Base-by-base conservation (phyloP, 2,113 vertebrate species). In the Nannospalax galili region DNA sequence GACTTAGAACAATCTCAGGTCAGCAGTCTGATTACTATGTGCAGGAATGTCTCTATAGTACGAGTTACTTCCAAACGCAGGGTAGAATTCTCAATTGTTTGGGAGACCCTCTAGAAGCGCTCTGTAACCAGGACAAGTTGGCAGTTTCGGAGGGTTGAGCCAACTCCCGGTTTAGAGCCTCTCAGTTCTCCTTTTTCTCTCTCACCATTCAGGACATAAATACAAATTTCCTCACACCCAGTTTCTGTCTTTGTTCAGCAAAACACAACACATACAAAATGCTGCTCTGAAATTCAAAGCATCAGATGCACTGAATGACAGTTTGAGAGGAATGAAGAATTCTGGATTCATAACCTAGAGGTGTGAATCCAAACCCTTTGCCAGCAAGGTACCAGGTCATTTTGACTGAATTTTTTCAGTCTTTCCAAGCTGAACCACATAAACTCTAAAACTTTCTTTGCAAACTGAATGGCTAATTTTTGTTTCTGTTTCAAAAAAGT, bases 161-260 rank as follows among this genome's bases (percentile, higher is more conserved):
- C n/a, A 96, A 91, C 91, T 80, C 16, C 85, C n/a, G 58, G 32
- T 85, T 93, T 81, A 88, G 69, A 95, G 70, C 12, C 37, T 82
- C 48, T 89, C 35, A 80, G 77, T 10, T 77, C 12, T 92, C 28
- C 67, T 77, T 73, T 52, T 64, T 78, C 28, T 78, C 82, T 89
- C 82, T 81, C 64, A 75, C 32, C 8, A 28, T 45, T 28, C 45
- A 77, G 77, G 30, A 7, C 56, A 56, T 45, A 87, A 35, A 72
- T 52, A 58, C 0, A 5, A 1, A 58, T 90, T 91, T 64, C 37
- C 42, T 96, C 65, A 75, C 7, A 48, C 4, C 10, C 40, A 45
- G 40, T 14, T 92, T 82, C 40, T 20, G 79, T 93, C 9, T 5
- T 5, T 7, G 22, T 32, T 69, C 73, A 82, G 20, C 37, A 81